phyloP scores from a whole-genome alignment of 2,888 invertebrate genomes.

The Papilio elwesi region DNA sequence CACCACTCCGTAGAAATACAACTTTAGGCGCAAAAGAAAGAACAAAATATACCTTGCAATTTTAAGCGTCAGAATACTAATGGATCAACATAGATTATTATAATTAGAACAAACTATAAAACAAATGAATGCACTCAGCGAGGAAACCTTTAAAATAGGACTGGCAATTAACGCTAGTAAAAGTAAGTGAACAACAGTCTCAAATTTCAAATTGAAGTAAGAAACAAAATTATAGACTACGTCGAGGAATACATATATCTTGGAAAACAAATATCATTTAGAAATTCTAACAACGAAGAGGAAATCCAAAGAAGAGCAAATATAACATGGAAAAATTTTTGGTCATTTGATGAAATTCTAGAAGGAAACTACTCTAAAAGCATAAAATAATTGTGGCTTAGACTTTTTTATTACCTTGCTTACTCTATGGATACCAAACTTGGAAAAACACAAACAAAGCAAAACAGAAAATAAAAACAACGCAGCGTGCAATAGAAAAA shows the following conservation, averaged over 20 bases:
- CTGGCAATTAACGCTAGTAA: conserved; percentile 34
- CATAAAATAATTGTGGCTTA: neutral
- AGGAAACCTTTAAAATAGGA: conserved; percentile 34
- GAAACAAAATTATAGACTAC: neutral
- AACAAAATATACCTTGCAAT: too few relatives aligned
- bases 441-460: conserved; percentile 6
- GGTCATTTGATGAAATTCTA: neutral
- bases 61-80: too few relatives aligned
- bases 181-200: conserved; percentile 1
- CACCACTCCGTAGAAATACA: too few relatives aligned
- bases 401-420: neutral
- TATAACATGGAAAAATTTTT: conserved; percentile 4
- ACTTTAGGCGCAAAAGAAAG: too few relatives aligned
- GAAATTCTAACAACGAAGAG: neutral
- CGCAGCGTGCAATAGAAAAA: conserved; percentile 10
- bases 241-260: conserved; percentile 1
- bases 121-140: too few relatives aligned
- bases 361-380: neutral
- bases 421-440: conserved; percentile 16
- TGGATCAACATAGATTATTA: too few relatives aligned
- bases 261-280: conserved; percentile 1
- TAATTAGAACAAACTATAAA: too few relatives aligned
- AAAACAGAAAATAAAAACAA: conserved; percentile 11
- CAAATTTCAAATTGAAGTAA: neutral
- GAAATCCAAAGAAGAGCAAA: conserved; percentile 1